Evolutionary conservation across 2,113 vertebrate species (phyloP).

Genomic region (Synchiropus splendidus): DNA sequence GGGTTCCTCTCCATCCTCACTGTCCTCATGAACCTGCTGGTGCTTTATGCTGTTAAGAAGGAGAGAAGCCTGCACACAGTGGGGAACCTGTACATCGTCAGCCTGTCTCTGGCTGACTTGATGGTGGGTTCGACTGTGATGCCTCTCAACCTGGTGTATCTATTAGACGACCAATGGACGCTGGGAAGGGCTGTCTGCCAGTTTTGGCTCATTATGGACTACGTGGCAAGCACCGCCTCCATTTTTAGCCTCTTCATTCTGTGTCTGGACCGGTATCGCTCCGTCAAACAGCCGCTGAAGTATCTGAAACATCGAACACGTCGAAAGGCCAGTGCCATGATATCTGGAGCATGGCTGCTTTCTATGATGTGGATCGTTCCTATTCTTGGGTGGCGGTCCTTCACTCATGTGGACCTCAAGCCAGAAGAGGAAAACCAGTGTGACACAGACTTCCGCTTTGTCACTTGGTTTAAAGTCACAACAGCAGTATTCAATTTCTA

Average conservation of each 20-base stretch:
- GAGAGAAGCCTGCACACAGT: constrained; percentile 89
- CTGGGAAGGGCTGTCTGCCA: constrained; percentile 75
- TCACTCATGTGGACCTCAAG: constrained; percentile 49
- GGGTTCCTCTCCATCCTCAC: constrained; percentile 79
- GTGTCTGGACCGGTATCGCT: constrained; percentile 88
- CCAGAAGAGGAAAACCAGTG: constrained; percentile 60
- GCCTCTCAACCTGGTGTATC: constrained; percentile 84
- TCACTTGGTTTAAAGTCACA: constrained; percentile 88
- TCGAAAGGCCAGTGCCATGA: constrained; percentile 72
- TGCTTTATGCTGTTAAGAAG: constrained; percentile 76
- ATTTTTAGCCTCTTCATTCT: constrained; percentile 89
- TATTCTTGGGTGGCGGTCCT: constrained; percentile 81
- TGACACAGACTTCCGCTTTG: constrained; percentile 84
- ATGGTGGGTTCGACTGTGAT: constrained; percentile 86
- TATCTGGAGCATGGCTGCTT: constrained; percentile 79
- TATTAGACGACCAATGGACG: constrained; percentile 69
- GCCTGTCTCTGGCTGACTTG: constrained; percentile 84
- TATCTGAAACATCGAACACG: constrained; percentile 88
- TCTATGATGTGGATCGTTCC: constrained; percentile 85
- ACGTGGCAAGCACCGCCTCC: constrained; percentile 90
- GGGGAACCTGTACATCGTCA: constrained; percentile 90
- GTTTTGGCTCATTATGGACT: constrained; percentile 98
- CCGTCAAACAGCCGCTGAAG: constrained; percentile 78
- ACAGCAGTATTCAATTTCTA: constrained; percentile 90
- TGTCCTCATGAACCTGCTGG: constrained; percentile 83